Percentiles rank a stretch among this genome's conserved stretches.
Conservation (phyloP, 2,888 invertebrate species). For the Tridacna gigas region DNA sequence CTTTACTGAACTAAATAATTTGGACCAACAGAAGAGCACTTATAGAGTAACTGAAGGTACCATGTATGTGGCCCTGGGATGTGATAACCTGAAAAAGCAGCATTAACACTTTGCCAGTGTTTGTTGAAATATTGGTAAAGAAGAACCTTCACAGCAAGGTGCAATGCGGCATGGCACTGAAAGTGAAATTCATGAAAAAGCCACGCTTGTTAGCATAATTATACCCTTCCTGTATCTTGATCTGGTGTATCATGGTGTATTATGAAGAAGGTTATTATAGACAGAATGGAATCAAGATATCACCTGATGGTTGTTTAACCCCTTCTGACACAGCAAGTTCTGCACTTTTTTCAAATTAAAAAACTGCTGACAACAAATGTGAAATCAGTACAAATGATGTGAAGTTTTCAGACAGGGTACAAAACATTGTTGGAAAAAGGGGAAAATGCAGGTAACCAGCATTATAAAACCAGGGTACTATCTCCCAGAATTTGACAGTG, state of each 20-base stretch:
- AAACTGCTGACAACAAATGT: too few species aligned
- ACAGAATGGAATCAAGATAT: neutral
- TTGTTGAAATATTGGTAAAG: neutral
- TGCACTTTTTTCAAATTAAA: too few species aligned
- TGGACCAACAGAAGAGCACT: too few species aligned
- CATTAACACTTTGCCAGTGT: neutral
- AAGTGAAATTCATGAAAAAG: neutral
- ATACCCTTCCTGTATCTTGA: neutral
- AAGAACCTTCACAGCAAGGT: neutral
- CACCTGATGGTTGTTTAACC: neutral
- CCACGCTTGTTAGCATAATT: neutral
- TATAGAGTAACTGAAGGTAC: neutral
- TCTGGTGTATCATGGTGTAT: too few species aligned
- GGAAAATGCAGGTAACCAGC: too few species aligned
- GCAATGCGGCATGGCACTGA: neutral
- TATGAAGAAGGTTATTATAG: conserved; percentile 1
- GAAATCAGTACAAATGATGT: too few species aligned
- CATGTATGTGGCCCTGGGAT: neutral
- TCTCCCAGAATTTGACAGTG: too few species aligned
- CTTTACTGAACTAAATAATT: too few species aligned
- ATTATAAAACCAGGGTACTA: too few species aligned
- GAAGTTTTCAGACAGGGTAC: too few species aligned
- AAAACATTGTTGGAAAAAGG: too few species aligned
- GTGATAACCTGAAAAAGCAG: neutral
- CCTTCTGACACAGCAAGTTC: too few species aligned